Evolutionary conservation across 1,140 invertebrate genomes (phyloP).

Genomic region (Hypothenemus hampei): DNA sequence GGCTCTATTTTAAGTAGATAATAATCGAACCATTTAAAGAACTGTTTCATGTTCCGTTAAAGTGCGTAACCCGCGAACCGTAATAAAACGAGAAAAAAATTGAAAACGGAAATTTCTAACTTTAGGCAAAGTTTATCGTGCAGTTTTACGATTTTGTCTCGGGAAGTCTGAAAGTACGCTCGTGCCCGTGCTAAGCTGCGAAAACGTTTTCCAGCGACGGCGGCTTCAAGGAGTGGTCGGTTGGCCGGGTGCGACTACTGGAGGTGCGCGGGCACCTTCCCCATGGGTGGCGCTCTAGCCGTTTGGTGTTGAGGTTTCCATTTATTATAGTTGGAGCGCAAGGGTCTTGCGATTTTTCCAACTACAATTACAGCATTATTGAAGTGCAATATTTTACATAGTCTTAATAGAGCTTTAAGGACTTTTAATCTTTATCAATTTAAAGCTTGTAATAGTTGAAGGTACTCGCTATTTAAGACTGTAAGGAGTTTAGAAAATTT

Average conservation of each 20-base stretch:
- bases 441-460: too few species aligned
- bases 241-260: slow-evolving; percentile 20
- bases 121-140: neutral
- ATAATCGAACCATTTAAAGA: neutral
- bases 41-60: slow-evolving; percentile 3
- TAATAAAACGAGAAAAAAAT: neutral
- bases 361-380: too few species aligned
- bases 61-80: neutral
- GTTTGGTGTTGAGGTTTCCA: slow-evolving; percentile 17
- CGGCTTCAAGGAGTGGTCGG: slow-evolving; percentile 26
- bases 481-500: too few species aligned
- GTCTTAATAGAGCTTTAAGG: too few species aligned
- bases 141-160: slow-evolving; percentile 8
- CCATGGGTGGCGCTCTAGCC: slow-evolving; percentile 14
- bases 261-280: slow-evolving; percentile 18
- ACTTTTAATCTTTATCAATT: too few species aligned
- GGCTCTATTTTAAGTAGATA: neutral
- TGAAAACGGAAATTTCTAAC: neutral
- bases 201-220: slow-evolving; percentile 12
- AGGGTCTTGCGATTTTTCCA: neutral
- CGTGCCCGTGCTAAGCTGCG: slow-evolving; percentile 17
- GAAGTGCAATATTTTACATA: too few species aligned
- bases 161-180: slow-evolving; percentile 9
- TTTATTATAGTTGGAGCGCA: slow-evolving; percentile 4
- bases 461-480: too few species aligned